A percentile compares a stretch with the other conserved stretches of the same genome.
Conservation (phyloP, 2,113 vertebrate species). For the Chauna torquata region DNA sequence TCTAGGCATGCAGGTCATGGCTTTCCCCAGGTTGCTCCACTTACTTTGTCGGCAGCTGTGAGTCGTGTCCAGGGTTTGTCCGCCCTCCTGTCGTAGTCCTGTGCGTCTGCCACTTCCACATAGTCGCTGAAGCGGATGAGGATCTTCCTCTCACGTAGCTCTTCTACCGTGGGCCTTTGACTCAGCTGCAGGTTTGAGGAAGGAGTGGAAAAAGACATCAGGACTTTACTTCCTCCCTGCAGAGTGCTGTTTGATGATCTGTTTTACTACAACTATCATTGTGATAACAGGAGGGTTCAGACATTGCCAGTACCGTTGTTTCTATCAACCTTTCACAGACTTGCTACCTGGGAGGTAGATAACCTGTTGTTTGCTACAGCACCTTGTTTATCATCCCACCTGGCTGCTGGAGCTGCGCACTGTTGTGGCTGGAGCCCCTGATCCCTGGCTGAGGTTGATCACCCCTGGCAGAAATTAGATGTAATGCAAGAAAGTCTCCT, state of each 20-base stretch:
- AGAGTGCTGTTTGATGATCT: neutral
- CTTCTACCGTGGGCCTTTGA: slow-evolving; percentile 96
- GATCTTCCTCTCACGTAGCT: slow-evolving; percentile 94
- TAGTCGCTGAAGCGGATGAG: slow-evolving; percentile 98
- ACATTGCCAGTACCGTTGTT: neutral
- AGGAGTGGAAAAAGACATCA: neutral
- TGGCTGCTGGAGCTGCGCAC: neutral
- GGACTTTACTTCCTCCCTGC: neutral
- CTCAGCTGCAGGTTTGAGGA: slow-evolving; percentile 83
- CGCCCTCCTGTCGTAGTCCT: slow-evolving; percentile 94
- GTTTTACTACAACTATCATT: fast-evolving
- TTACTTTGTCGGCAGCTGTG: slow-evolving; percentile 96
- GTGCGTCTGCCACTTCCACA: slow-evolving; percentile 95
- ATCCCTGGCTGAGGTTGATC: neutral
- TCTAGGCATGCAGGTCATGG: neutral
- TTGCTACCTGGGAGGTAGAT: neutral
- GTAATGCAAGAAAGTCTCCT: neutral
- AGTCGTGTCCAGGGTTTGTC: slow-evolving; percentile 99
- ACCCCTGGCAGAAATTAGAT: neutral
- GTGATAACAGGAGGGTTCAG: neutral
- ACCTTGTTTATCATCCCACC: neutral
- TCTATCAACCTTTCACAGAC: neutral
- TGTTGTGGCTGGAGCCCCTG: neutral
- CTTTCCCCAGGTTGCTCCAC: neutral
- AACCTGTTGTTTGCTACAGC: neutral